Evolutionary conservation across 2,888 invertebrate species (phyloP), one percentile per base, ranked within the genome.

Genomic region (Lacanobia oleracea): DNA sequence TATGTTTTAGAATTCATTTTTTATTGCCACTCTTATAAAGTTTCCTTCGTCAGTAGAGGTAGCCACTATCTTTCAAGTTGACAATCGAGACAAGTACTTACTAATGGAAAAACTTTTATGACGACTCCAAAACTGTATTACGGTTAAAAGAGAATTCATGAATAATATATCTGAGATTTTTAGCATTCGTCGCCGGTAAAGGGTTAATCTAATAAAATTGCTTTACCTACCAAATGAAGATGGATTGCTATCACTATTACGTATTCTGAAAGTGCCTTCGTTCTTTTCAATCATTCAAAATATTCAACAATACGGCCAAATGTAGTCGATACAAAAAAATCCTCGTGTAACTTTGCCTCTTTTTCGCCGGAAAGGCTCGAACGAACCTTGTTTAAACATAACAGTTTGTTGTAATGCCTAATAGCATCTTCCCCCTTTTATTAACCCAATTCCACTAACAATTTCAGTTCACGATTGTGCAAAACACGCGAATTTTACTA

Each of bases 361-460:
- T 56, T 18, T 64, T 67, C 7, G 56, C 60, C 75, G 82, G 80
- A 85, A 84, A 81, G 75, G 79, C 77, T 69, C 80, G 14, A 63
- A 77, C 10, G 21, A 66, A 60, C 75, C 80, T 84, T 85, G 86
- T 83, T 88, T 82, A 88, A 84, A 87, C 85, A 88, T 75, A 62
- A 61, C 75, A 73, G 74, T 77, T 81, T 82, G 80, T 86, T 89
- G 85, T 85, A 85, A 87, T 87, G 77, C 84, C 82, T 87, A 86
- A 87, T 86, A 87, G 86, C 81, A 81, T 84, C 81, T 85, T 82
- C 70, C 74, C 79, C 51, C 18, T 67, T 85, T 75, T 70, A 75
- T 63, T 77, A 74, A 72, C 75, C 70, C 56, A 66, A 78, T 85
- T 77, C 50, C 48, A 59, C 54, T 73, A 62, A 80, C 65, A 76